These are phyloP conservation scores for Apis cerana DNA, from an alignment of 1,140 invertebrate species.

Conservation along the genomic window DNA sequence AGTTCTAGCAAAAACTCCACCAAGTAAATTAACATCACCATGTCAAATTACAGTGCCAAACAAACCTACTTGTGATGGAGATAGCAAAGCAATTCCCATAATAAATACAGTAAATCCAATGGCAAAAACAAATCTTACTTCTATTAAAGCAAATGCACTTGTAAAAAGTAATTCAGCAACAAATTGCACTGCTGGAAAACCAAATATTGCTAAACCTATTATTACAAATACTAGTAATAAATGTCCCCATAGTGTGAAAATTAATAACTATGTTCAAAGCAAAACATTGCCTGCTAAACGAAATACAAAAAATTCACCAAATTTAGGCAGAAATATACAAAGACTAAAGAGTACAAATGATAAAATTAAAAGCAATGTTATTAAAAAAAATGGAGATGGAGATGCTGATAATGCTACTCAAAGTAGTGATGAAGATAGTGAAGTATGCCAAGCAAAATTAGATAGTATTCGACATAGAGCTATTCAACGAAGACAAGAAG, in stretches of 20 bases:
- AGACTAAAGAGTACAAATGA: constrained; percentile 70
- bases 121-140: constrained; percentile 68
- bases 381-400: constrained; percentile 65
- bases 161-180: constrained; percentile 74
- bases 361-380: constrained; percentile 63
- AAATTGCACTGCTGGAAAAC: constrained; percentile 69
- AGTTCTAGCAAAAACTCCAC: constrained; percentile 73
- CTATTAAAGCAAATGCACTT: constrained; percentile 69
- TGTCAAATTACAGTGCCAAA: constrained; percentile 73
- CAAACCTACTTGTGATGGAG: constrained; percentile 67
- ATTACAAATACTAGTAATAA: constrained; percentile 71
- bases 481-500: constrained; percentile 82
- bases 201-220: constrained; percentile 74
- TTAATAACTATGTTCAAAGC: constrained; percentile 78
- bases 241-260: constrained; percentile 75
- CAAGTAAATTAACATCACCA: constrained; percentile 75
- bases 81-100: constrained; percentile 70
- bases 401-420: constrained; percentile 60
- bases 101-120: constrained; percentile 74
- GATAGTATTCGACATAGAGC: constrained; percentile 83
- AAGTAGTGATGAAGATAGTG: constrained; percentile 83
- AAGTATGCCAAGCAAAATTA: constrained; percentile 84
- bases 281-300: constrained; percentile 72
- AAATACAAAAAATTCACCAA: constrained; percentile 71
- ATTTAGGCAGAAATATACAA: constrained; percentile 68